Percentiles rank a stretch among this genome's conserved stretches.
Evolutionary conservation across 2,888 invertebrate genomes (phyloP).

Genomic region (Drosophila colorata): DNA sequence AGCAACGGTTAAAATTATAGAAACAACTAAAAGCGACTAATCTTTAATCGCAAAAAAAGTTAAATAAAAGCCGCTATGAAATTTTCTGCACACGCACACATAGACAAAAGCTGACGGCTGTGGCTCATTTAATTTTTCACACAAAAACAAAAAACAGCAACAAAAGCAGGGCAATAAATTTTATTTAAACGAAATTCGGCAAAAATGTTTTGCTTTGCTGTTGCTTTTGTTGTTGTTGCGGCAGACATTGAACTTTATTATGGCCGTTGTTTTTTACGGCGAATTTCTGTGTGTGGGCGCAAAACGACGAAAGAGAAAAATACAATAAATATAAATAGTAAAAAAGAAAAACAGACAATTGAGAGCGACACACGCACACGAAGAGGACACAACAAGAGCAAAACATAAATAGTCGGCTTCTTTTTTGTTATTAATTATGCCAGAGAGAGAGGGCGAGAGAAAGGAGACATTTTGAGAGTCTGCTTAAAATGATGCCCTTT

Average conservation of each 20-base stretch:
- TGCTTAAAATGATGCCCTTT: constrained; percentile 29
- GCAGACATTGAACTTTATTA: constrained; percentile 77
- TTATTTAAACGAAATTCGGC: constrained; percentile 51
- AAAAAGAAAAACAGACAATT: constrained; percentile 15
- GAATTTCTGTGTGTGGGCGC: constrained; percentile 50
- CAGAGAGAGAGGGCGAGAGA: not conserved
- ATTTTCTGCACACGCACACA: constrained; percentile 26
- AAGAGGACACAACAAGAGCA: not conserved
- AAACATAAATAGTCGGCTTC: constrained; percentile 21
- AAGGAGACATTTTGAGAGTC: constrained; percentile 2
- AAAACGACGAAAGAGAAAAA: constrained; percentile 33
- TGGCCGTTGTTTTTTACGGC: constrained; percentile 30
- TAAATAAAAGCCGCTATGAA: constrained; percentile 32
- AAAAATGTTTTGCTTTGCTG: constrained; percentile 45
- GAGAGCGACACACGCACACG: constrained; percentile 31
- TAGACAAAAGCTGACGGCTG: constrained; percentile 32
- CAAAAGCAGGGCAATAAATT: constrained; percentile 48
- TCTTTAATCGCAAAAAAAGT: constrained; percentile 38
- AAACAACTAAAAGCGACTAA: constrained; percentile 46
- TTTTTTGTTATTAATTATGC: constrained; percentile 47
- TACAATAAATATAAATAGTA: not conserved
- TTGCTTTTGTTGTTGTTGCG: constrained; percentile 29
- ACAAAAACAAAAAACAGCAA: constrained; percentile 26
- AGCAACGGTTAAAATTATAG: constrained; percentile 35
- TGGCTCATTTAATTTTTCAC: constrained; percentile 60